A percentile compares a stretch with the other conserved stretches of the same genome.
Conservation (phyloP, 2,888 invertebrate genomes). For the Chironomus tentans region DNA sequence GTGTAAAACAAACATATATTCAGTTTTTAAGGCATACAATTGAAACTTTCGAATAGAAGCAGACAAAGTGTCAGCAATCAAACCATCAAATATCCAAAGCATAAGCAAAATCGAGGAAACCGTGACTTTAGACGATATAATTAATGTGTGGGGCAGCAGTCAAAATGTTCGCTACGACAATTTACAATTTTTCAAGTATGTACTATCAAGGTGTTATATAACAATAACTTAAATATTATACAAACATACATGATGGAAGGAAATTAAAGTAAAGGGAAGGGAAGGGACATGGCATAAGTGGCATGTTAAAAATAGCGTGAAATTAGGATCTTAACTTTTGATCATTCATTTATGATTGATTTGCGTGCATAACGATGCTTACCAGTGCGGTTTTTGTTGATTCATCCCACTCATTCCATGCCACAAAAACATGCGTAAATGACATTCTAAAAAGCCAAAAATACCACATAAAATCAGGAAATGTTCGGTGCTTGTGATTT, state of each 20-base stretch:
- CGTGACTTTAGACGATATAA: constrained; percentile 4
- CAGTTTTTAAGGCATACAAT: too few species aligned
- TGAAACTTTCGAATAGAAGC: too few species aligned
- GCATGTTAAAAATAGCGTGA: too few species aligned
- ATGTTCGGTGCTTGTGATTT: background rate
- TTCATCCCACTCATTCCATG: too few species aligned
- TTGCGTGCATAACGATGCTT: background rate
- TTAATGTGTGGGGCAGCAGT: background rate
- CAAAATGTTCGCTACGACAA: background rate
- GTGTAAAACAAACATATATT: too few species aligned
- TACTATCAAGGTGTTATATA: background rate
- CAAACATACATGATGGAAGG: too few species aligned
- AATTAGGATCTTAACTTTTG: background rate
- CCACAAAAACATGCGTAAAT: too few species aligned
- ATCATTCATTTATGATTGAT: constrained; percentile 5
- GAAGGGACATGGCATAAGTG: too few species aligned
- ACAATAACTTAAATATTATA: background rate
- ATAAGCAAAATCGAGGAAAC: background rate
- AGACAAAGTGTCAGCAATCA: too few species aligned
- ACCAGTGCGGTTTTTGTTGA: background rate
- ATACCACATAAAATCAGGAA: background rate
- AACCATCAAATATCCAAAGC: too few species aligned
- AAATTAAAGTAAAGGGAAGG: too few species aligned
- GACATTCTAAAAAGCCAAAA: background rate
- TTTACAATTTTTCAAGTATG: background rate